These are phyloP conservation scores for human (Homo sapiens) DNA, from an alignment of 2,113 vertebrate genomes.

Conservation along the genomic window GRCh38 chr3:52559501-52560000, in stretches of 20 bases:
- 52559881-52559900: conserved; percentile 59
- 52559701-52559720: conserved; percentile 33
- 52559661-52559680: conserved; percentile 51
- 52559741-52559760: not conserved
- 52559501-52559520: conserved; percentile 46
- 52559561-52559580: conserved; percentile 49
- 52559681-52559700: conserved; percentile 40
- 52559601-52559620: conserved; percentile 39
- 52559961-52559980: not conserved
- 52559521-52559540: conserved; percentile 57
- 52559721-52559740: not conserved
- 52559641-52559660: conserved; percentile 56
- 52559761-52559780: conserved; percentile 35
- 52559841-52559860: conserved; percentile 4
- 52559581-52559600: conserved; percentile 55
- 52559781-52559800: not conserved
- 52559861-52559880: not conserved
- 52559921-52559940: conserved; percentile 53
- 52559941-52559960: conserved; percentile 34
- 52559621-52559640: conserved; percentile 14
- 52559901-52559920: conserved; percentile 51
- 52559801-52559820: conserved; percentile 49
- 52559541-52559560: conserved; percentile 6
- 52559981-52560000: conserved; percentile 35
- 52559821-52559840: conserved; percentile 38